phyloP scores from a whole-genome alignment of 2,797 vertebrate species.

The Knipowitschia caucasica region DNA sequence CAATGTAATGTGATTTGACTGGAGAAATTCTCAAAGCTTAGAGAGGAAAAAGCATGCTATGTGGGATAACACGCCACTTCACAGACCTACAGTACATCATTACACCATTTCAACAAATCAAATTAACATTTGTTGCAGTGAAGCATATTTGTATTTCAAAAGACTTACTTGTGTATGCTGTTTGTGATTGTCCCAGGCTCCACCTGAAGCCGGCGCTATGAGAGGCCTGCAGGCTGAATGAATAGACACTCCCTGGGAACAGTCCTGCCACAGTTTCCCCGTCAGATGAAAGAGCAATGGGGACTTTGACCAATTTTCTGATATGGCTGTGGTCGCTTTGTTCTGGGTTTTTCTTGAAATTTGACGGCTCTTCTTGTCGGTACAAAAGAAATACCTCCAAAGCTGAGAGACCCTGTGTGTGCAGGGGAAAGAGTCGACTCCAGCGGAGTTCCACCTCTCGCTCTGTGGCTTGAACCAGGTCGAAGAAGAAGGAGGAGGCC shows the following conservation, averaged over 20 bases:
- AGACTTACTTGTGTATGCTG: constrained; percentile 47
- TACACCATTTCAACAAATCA: background rate
- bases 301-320: constrained; percentile 42
- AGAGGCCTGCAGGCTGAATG: constrained; percentile 75
- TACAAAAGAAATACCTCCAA: constrained; percentile 76
- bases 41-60: no score
- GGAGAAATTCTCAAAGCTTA: no score
- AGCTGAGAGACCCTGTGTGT: constrained; percentile 40
- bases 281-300: constrained; percentile 46
- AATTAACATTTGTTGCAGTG: background rate
- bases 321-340: background rate
- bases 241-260: constrained; percentile 79
- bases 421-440: constrained; percentile 60
- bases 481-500: constrained; percentile 68
- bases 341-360: constrained; percentile 12
- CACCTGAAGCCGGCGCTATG: constrained; percentile 67
- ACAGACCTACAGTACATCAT: no score
- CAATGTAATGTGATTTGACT: no score
- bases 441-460: constrained; percentile 75
- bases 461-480: constrained; percentile 71
- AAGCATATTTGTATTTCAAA: background rate
- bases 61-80: no score
- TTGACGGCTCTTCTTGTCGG: constrained; percentile 48
- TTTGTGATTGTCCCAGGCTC: constrained; percentile 67
- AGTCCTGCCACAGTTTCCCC: constrained; percentile 69